A percentile compares a stretch with the other conserved stretches of the same genome.
phyloP scores from a whole-genome alignment of 2,888 invertebrate species.

The Embidobia sp. region DNA sequence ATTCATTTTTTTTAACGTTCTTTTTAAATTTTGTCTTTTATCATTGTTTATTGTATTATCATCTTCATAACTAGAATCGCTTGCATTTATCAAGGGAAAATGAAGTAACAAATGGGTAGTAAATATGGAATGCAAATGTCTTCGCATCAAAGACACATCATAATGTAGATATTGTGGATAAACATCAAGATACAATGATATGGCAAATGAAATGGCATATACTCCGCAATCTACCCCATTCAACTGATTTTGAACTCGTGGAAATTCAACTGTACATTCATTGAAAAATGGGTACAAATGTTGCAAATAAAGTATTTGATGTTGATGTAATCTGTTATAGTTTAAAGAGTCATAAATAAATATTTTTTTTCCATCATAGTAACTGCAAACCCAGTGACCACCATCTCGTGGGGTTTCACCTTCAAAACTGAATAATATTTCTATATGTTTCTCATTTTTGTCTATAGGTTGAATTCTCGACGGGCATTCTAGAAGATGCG shows the following conservation, averaged over 20 bases:
- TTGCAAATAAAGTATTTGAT: neutral
- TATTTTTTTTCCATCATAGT: neutral
- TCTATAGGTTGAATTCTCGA: neutral
- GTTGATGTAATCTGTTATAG: neutral
- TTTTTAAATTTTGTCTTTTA: too few relatives aligned
- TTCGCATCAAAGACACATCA: neutral
- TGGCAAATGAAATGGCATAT: neutral
- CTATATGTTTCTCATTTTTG: neutral
- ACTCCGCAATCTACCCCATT: conserved; percentile 8
- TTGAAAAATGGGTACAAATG: neutral
- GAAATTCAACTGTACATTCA: neutral
- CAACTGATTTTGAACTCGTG: neutral
- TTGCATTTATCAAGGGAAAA: too few relatives aligned
- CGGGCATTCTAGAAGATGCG: neutral
- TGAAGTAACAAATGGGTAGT: too few relatives aligned
- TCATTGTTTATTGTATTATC: too few relatives aligned
- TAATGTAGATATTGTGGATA: neutral
- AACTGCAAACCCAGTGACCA: conserved; percentile 2
- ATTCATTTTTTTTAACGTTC: too few relatives aligned
- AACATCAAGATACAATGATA: neutral
- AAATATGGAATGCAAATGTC: conserved; percentile 1
- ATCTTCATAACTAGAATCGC: too few relatives aligned
- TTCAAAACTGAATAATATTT: neutral
- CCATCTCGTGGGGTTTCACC: neutral
- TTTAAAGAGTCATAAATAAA: conserved; percentile 8